Base-by-base conservation (phyloP, 2,113 vertebrate genomes). In the Neogobius melanostomus region DNA sequence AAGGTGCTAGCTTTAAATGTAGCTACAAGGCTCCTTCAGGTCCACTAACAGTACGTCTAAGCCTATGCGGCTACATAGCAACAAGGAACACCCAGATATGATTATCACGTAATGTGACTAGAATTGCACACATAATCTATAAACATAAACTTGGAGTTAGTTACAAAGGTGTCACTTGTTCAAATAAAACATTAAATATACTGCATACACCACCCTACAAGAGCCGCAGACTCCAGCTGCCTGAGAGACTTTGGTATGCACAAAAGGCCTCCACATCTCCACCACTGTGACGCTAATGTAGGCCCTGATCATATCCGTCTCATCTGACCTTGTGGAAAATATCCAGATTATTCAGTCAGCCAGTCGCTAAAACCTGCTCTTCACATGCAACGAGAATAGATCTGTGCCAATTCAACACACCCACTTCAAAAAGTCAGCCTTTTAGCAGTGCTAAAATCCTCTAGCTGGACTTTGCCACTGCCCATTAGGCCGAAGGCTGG, bases 401-500 rank as follows among this genome's bases (percentile, higher is more conserved):
- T 46, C 43, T 53, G 44, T 53, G 12, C 67, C 2, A 7, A 67
- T 14, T 65, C 44, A 52, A 49, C 64, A 59, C 9, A 11, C 6
- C 76, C 66, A 1, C 85, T 82, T 8, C 90, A 91, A 84, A 93
- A 95, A 28, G 94, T 88, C 62, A 93, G 83, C 0, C 89, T 92
- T 60, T 94, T 94, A 1, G 91, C 85, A 0, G 91, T 79, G 83
- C 95, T 84, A 15, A 93, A 84, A 63, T 98, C 95, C 66, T 97
- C 93, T 7, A 99, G 94, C 7, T 94, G 94, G 69, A 99, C 79
- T 10, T 89, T 94, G 0, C 94, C 95, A 0, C 96, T 88, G 2
- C 98, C 98, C 96, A 99, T 94, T 56, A 99, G 83, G 8, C 95
- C 97, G 15, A 99, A 99, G 0, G 94, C 96, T 0, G 98, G 98